These are phyloP conservation scores for Ciona savignyi DNA, from an alignment of 23 tunicate genomes.

Conservation along the genomic window DNA sequence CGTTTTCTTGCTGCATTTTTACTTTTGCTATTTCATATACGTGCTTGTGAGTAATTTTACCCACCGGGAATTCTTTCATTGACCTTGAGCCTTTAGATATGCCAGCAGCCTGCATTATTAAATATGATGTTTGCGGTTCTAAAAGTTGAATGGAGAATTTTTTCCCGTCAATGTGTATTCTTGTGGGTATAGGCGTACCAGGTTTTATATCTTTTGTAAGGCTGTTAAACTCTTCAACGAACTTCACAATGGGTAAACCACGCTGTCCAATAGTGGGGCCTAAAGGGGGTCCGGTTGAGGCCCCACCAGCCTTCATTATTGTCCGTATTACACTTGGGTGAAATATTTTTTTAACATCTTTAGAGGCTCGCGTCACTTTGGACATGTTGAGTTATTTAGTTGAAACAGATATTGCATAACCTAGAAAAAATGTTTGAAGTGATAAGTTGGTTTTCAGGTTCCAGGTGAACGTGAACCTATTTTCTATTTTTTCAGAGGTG, in stretches of 20 bases:
- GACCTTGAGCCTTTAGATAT: constrained; percentile 25
- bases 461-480: too few species aligned
- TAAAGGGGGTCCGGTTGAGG: constrained; percentile 67
- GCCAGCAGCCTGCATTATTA: constrained; percentile 88
- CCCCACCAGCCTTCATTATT: constrained; percentile 42
- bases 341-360: constrained; percentile 43
- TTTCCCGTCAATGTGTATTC: constrained; percentile 80
- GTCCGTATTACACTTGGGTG: constrained; percentile 46
- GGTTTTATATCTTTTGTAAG: constrained; percentile 53
- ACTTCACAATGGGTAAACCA: constrained; percentile 82
- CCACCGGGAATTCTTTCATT: constrained; percentile 18
- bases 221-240: constrained; percentile 75
- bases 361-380: constrained; percentile 49
- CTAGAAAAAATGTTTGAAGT: too few species aligned
- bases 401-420: too few species aligned
- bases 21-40: constrained; percentile 87
- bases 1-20: constrained; percentile 62
- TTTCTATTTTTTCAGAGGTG: too few species aligned
- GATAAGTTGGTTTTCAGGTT: too few species aligned
- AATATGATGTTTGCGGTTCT: constrained; percentile 37
- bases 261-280: constrained; percentile 63
- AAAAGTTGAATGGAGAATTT: constrained; percentile 47
- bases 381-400: constrained; percentile 48
- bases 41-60: constrained; percentile 73
- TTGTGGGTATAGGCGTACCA: constrained; percentile 60